phyloP scores from a whole-genome alignment of 2,888 invertebrate species.

The Dorcus hopei region DNA sequence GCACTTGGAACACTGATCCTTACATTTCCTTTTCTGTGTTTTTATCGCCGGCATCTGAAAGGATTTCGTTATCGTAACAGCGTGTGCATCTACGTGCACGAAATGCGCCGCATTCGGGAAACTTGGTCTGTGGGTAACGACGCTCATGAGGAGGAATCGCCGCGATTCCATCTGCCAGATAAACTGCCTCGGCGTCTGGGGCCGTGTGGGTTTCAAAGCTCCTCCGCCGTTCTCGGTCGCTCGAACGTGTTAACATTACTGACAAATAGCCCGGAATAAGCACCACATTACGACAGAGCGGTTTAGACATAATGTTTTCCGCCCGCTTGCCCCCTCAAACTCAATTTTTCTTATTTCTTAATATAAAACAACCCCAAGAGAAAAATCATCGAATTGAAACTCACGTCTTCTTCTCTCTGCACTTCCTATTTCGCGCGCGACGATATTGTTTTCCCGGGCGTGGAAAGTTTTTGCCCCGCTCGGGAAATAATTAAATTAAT shows the following conservation, averaged over 20 bases:
- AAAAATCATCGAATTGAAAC: too few relatives aligned
- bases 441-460: too few relatives aligned
- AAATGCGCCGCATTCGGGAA: slow-evolving; percentile 19
- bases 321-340: background rate
- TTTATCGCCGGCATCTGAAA: too few relatives aligned
- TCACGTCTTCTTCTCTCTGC: too few relatives aligned
- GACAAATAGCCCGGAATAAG: slow-evolving; percentile 16
- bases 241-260: slow-evolving; percentile 4
- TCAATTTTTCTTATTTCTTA: too few relatives aligned
- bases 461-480: too few relatives aligned
- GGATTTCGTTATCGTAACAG: background rate
- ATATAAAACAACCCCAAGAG: too few relatives aligned
- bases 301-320: slow-evolving; percentile 12
- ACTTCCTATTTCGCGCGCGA: too few relatives aligned
- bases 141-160: slow-evolving; percentile 17
- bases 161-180: slow-evolving; percentile 22
- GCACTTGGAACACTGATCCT: too few relatives aligned
- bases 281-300: background rate
- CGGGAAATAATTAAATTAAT: too few relatives aligned
- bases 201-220: slow-evolving; percentile 22
- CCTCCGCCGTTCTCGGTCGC: slow-evolving; percentile 13
- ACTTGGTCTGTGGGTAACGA: slow-evolving; percentile 17
- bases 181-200: slow-evolving; percentile 22
- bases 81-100: slow-evolving; percentile 1
- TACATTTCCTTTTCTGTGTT: too few relatives aligned